Conservation (phyloP, 2,888 invertebrate genomes). For the Halocaridina rubra region DNA sequence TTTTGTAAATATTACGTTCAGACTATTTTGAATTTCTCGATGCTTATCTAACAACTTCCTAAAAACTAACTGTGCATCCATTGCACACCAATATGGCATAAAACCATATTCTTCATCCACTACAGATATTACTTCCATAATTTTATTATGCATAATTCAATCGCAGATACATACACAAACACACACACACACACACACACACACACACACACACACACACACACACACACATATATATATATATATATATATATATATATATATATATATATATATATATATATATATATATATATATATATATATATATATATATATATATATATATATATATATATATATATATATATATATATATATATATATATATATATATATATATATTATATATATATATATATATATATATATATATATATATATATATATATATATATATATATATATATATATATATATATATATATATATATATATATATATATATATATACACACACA, state of each 20-base stretch:
- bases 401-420: neutral
- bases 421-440: neutral
- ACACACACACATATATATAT: neutral
- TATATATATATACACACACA: no score
- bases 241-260: neutral
- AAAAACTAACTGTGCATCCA: no score
- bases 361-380: neutral
- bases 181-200: neutral
- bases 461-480: no score
- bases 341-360: neutral
- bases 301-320: neutral
- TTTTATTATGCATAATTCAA: neutral
- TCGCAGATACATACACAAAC: neutral
- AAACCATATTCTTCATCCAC: no score
- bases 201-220: neutral
- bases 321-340: neutral
- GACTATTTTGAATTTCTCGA: no score
- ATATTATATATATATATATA: neutral
- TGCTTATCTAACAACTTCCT: no score
- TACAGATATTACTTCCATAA: no score
- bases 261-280: neutral
- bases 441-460: no score
- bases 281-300: neutral
- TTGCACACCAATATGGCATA: no score
- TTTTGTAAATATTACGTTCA: no score